These are phyloP conservation scores for Cheirogaleus medius DNA, from an alignment of 2,113 vertebrate species.

Conservation along the genomic window DNA sequence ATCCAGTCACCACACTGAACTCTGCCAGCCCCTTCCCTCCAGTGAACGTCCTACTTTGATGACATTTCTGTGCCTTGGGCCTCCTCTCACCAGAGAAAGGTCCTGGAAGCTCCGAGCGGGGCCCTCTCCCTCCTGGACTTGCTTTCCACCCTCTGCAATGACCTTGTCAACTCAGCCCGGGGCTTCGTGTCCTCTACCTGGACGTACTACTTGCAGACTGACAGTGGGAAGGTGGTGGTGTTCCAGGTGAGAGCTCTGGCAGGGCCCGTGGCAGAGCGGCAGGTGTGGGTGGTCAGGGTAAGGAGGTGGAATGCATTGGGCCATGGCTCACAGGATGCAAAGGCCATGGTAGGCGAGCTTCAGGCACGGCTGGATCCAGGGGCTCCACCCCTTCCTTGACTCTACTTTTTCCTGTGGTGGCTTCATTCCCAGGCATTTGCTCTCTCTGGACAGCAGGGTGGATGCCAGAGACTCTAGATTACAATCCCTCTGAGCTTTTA, in stretches of 20 bases:
- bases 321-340: neutral
- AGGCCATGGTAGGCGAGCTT: neutral
- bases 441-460: neutral
- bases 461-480: neutral
- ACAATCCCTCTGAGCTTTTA: neutral
- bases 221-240: constrained; percentile 95
- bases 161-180: constrained; percentile 96
- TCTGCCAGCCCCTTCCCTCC: neutral
- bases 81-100: constrained; percentile 68
- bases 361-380: constrained; percentile 8
- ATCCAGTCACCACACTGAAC: neutral
- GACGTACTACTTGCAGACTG: constrained; percentile 98
- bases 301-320: neutral
- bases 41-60: neutral
- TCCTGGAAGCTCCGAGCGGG: constrained; percentile 84
- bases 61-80: constrained; percentile 5
- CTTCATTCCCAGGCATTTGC: neutral
- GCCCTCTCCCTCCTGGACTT: constrained; percentile 90
- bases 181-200: constrained; percentile 98
- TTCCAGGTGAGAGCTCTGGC: constrained; percentile 90
- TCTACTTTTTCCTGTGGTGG: neutral
- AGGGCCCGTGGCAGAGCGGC: too few species aligned
- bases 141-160: constrained; percentile 94
- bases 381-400: neutral
- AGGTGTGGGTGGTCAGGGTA: neutral